These are phyloP conservation scores for Tragelaphus buxtoni DNA, from an alignment of 2,113 vertebrate genomes.

Conservation along the genomic window DNA sequence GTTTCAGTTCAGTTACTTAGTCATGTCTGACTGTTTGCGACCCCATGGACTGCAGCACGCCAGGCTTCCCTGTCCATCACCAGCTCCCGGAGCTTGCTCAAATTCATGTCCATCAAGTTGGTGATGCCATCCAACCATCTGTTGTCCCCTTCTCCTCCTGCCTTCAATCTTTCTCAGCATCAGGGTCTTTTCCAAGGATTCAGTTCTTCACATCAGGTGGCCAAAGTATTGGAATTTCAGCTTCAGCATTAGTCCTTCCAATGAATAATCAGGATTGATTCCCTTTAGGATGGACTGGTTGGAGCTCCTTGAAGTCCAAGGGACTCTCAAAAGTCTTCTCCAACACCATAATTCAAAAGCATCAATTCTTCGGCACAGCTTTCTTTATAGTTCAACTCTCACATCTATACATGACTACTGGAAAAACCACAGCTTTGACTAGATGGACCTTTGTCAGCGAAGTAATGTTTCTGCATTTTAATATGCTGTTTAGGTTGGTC, in stretches of 20 bases:
- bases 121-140: background rate
- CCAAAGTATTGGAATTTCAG: background rate
- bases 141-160: background rate
- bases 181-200: background rate
- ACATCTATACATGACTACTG: background rate
- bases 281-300: background rate
- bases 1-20: background rate
- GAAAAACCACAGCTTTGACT: background rate
- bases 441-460: background rate
- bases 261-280: background rate
- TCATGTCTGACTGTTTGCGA: background rate
- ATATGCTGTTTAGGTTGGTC: background rate
- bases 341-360: background rate
- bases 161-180: background rate
- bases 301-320: background rate
- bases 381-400: background rate
- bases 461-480: background rate
- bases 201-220: background rate
- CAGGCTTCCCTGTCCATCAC: background rate
- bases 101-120: background rate
- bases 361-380: fast-evolving
- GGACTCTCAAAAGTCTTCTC: background rate
- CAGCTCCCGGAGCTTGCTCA: background rate
- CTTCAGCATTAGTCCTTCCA: background rate
- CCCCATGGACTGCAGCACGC: background rate